Conservation (phyloP, 2,888 invertebrate species). For the Cataglyphis rosenhaueri region DNA sequence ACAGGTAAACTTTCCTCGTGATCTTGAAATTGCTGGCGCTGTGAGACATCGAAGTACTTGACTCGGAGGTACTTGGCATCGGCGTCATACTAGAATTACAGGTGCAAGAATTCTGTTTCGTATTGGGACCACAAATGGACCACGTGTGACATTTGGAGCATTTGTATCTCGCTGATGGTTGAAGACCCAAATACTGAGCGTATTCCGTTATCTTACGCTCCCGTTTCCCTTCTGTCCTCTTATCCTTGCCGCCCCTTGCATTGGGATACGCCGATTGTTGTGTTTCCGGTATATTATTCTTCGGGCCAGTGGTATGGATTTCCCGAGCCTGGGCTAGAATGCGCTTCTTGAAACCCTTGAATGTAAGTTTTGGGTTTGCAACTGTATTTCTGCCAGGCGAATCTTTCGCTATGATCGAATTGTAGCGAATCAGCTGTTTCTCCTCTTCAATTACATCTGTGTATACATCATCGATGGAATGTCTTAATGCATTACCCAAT, state of each 20-base stretch:
- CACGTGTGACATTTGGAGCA: constrained; percentile 90
- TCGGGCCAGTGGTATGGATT: constrained; percentile 66
- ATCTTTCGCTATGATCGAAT: constrained; percentile 68
- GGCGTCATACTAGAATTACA: constrained; percentile 86
- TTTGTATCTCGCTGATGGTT: constrained; percentile 88
- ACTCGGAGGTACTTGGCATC: constrained; percentile 85
- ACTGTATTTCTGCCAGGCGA: constrained; percentile 62
- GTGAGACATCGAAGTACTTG: constrained; percentile 82
- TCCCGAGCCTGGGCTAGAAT: constrained; percentile 80
- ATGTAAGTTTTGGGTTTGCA: constrained; percentile 75
- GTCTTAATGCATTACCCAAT: constrained; percentile 63
- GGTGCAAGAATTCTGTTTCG: constrained; percentile 90
- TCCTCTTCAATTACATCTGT: constrained; percentile 63
- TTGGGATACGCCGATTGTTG: constrained; percentile 58
- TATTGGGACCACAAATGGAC: constrained; percentile 89
- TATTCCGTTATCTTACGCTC: constrained; percentile 87
- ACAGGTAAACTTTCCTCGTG: constrained; percentile 92
- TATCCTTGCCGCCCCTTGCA: constrained; percentile 63
- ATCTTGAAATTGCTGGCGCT: constrained; percentile 87
- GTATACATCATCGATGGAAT: constrained; percentile 58
- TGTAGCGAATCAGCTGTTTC: constrained; percentile 62
- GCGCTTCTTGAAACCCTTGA: constrained; percentile 82
- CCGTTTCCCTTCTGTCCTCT: constrained; percentile 73
- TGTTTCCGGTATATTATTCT: constrained; percentile 48
- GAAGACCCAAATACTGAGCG: constrained; percentile 90